phyloP scores from a whole-genome alignment of 2,113 vertebrate species.

The Zosterops lateralis region DNA sequence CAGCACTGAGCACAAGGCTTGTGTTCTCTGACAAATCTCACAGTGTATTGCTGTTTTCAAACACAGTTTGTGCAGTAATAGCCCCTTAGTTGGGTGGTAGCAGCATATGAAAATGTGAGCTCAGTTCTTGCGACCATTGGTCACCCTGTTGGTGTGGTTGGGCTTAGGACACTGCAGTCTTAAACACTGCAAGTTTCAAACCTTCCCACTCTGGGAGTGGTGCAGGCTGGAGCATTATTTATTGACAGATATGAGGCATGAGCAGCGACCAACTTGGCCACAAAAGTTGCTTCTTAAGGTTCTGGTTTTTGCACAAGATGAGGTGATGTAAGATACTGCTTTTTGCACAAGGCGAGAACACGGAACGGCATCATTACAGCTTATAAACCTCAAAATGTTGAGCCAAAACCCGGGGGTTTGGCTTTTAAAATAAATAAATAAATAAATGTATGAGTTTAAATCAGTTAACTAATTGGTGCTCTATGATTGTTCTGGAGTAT shows the following conservation, averaged over 20 bases:
- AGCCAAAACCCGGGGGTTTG: not conserved
- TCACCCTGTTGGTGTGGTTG: fast-evolving
- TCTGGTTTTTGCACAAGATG: not conserved
- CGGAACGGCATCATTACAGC: not conserved
- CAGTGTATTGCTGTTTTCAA: fast-evolving
- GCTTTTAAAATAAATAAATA: not conserved
- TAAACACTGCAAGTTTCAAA: not conserved
- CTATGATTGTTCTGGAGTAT: not conserved
- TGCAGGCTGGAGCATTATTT: not conserved
- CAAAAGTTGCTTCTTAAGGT: not conserved
- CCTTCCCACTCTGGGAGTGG: no score
- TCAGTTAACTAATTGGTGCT: not conserved
- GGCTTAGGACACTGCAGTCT: not conserved
- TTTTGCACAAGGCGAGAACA: not conserved
- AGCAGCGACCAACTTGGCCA: not conserved
- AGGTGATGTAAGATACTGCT: not conserved
- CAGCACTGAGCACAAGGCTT: not conserved
- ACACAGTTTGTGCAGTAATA: not conserved
- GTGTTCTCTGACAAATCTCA: not conserved
- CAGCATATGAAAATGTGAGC: not conserved
- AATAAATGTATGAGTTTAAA: not conserved
- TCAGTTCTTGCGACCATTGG: fast-evolving
- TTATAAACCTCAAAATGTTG: not conserved
- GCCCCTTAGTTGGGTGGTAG: not conserved
- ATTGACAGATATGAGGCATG: not conserved